Evolutionary conservation across 2,888 invertebrate genomes (phyloP).

Genomic region (Craniophora ligustri): DNA sequence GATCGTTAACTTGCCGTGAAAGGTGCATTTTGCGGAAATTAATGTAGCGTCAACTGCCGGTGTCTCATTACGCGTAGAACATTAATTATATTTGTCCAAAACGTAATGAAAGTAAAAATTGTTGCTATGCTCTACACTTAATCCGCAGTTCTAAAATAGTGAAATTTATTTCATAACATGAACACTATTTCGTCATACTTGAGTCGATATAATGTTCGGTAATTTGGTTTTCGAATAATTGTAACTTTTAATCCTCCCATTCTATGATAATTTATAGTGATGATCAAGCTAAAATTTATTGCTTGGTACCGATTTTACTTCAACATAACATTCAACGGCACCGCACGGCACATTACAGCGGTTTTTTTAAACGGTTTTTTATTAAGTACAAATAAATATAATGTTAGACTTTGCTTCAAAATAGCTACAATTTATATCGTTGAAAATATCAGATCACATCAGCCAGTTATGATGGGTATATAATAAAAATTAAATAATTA

Average conservation of each 20-base stretch:
- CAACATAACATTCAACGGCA: too few relatives aligned
- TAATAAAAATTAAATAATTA: too few relatives aligned
- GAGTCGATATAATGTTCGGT: neutral
- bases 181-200: constrained; percentile 17
- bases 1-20: constrained; percentile 38
- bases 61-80: constrained; percentile 24
- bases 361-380: too few relatives aligned
- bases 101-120: constrained; percentile 35
- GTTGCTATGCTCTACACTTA: constrained; percentile 10
- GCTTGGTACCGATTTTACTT: too few relatives aligned
- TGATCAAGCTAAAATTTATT: too few relatives aligned
- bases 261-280: too few relatives aligned
- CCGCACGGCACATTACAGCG: too few relatives aligned
- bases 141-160: constrained; percentile 10
- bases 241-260: neutral
- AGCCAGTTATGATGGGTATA: too few relatives aligned
- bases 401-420: too few relatives aligned
- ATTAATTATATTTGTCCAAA: constrained; percentile 16
- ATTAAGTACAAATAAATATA: too few relatives aligned
- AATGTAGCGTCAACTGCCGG: constrained; percentile 44
- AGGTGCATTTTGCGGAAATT: constrained; percentile 46
- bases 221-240: neutral
- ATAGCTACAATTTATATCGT: too few relatives aligned
- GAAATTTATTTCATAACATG: constrained; percentile 21
- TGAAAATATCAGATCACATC: too few relatives aligned